Base-by-base conservation (phyloP, 2,888 invertebrate genomes). In the Dryobotodes eremita region DNA sequence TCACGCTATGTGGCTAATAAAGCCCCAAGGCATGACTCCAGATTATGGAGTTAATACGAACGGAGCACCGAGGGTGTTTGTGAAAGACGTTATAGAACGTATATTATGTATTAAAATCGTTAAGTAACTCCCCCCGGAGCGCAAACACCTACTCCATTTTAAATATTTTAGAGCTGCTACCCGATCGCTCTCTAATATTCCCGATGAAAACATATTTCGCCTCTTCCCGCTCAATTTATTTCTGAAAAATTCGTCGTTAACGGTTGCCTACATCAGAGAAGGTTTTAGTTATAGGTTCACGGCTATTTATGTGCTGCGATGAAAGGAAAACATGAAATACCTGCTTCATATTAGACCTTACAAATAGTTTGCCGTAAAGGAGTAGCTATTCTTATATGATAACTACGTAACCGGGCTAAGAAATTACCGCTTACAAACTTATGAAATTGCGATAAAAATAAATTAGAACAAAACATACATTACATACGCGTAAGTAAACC, bases 1-100 rank as follows among this genome's bases (percentile, higher is more conserved):
- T 87, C 80, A 85, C 71, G 82, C 80, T 82, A 79, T 86, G 75
- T 78, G 79, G 75, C 80, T 80, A 83, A 86, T 88, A 80, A 76
- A 78, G 77, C 86, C 72, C 77, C 75, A 72, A 80, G 86, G 83
- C 82, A 80, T 80, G 83, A 79, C 83, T 86, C 71, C 83, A 81
- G 87, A 83, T 87, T 87, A 83, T 70, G 80, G 82, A 86, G 78
- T 84, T 88, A 88, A 89, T 83, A 86, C 76, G 82, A 83, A 80
- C 82, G 82, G 76, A 82, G 83, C 85, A 79, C 85, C 77, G 80
- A 80, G 78, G 83, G 79, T 82, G 83, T 83, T 82, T 79, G 75
- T 78, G 69, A 82, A 79, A 88, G 71, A 87, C 75, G 77, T 77
- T 82, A 71, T 71, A 82, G 65, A 80, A 78, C 75, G 61, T 76